Base-by-base conservation (phyloP, 2,797 vertebrate species). In the Lemur catta region DNA sequence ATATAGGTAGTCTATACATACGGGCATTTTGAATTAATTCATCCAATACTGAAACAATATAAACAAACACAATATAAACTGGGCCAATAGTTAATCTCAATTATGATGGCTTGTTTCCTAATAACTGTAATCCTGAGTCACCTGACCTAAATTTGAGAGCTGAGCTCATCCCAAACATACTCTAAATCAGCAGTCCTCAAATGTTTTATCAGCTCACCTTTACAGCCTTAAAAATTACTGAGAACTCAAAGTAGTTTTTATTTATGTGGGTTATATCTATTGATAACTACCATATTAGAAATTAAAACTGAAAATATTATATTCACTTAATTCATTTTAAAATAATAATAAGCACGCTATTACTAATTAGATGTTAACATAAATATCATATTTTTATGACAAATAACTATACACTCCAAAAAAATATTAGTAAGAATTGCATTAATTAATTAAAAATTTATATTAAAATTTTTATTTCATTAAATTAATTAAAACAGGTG, bases 41-140 rank as follows among this genome's bases (percentile, higher is more conserved):
- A 48, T 20, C 41, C 41, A 50, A 38, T 33, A 80, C 6, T 17
- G 2, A 82, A 94, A 86, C 71, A 87, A 48, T 26, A 93, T n/a
- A 76, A 91, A 92, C 10, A 81, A 89, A 82, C 28, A 57, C 43
- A 41, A 15, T 1, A 26, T 48, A 93, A 84, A 91, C 46, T 84
- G 2, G 65, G 14, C 14, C 50, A 82, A 75, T 33, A 86, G 76
- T 65, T 92, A 57, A 96, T n/a, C 35, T 94, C 71, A 95, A 95
- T 76, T 84, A 41, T 8, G 87, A 82, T 91, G 97, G 33, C 81
- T 95, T 93, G 24, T 94, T 95, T 96, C 61, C 93, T 92, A 63
- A 67, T 30, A 35, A 93, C 50, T 57, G 2, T 71, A 69, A 90
- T 30, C 89, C 67, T 82, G 81, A 78, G 71, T 85, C 33, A 85